These are phyloP conservation scores for Drosophila suzukii DNA, from an alignment of 1,140 invertebrate species.

Conservation along the genomic window DNA sequence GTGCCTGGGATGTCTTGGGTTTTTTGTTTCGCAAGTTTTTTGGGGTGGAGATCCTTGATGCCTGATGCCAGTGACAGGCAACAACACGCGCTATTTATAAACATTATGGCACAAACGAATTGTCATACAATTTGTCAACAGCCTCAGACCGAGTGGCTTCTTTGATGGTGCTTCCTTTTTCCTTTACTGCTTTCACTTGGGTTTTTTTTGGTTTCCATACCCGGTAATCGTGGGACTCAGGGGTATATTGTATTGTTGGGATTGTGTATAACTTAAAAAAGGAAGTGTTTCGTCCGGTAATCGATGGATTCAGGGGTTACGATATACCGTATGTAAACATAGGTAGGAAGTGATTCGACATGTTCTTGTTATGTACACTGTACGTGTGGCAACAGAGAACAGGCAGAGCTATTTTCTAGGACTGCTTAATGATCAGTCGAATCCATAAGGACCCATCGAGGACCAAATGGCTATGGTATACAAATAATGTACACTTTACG, in stretches of 20 bases:
- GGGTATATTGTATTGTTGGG: constrained; percentile 10
- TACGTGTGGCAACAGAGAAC: no score
- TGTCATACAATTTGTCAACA: constrained; percentile 83
- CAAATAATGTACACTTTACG: no score
- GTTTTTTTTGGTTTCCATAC: constrained; percentile 38
- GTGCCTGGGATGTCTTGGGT: constrained; percentile 36
- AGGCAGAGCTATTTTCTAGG: no score
- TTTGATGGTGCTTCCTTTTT: constrained; percentile 39
- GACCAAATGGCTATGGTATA: no score
- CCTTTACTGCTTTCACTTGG: constrained; percentile 9
- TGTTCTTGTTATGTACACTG: no score
- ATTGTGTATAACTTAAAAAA: background rate
- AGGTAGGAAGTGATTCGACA: no score
- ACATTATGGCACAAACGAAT: constrained; percentile 83
- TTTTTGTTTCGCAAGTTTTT: constrained; percentile 59
- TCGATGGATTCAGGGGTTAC: no score
- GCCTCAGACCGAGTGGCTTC: constrained; percentile 58
- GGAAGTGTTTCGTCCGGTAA: no score
- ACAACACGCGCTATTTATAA: constrained; percentile 82
- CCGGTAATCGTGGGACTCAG: background rate
- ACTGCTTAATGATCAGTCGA: no score
- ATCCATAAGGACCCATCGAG: no score
- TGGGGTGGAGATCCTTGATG: constrained; percentile 27
- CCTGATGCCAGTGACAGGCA: constrained; percentile 64
- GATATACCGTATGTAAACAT: no score